phyloP scores from a whole-genome alignment of 2,113 vertebrate species.

The Psilopogon haemacephalus region DNA sequence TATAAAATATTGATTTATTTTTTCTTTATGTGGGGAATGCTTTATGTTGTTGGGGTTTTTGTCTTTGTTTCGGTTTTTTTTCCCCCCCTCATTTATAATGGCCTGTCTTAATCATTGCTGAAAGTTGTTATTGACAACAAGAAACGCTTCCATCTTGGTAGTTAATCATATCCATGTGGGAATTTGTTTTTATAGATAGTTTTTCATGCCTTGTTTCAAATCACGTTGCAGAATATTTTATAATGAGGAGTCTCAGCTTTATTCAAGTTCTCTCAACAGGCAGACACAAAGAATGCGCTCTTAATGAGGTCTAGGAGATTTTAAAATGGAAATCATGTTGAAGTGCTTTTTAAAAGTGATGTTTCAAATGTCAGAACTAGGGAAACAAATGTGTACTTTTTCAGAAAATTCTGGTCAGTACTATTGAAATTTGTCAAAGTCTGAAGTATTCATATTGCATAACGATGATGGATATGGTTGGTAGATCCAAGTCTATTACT shows the following conservation, averaged over 20 bases:
- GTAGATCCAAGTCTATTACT: neutral
- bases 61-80: no score
- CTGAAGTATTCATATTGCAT: neutral
- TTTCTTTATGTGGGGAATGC: neutral
- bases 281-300: constrained; percentile 37
- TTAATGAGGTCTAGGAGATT: constrained; percentile 63
- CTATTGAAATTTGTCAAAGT: neutral
- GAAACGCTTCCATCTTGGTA: constrained; percentile 35
- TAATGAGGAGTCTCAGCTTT: constrained; percentile 56
- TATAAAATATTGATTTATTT: neutral
- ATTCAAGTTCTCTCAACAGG: constrained; percentile 16
- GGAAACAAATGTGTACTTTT: neutral
- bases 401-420: neutral
- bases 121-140: constrained; percentile 54
- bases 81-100: neutral
- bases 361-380: neutral
- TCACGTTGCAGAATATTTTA: constrained; percentile 48
- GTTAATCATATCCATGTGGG: constrained; percentile 52
- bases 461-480: neutral
- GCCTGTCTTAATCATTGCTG: constrained; percentile 24
- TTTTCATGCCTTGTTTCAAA: constrained; percentile 53
- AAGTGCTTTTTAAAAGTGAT: constrained; percentile 14
- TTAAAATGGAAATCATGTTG: constrained; percentile 37
- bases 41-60: neutral
- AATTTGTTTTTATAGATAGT: constrained; percentile 42